Conservation (phyloP, 2,888 invertebrate genomes). For the Melanchra persicariae region DNA sequence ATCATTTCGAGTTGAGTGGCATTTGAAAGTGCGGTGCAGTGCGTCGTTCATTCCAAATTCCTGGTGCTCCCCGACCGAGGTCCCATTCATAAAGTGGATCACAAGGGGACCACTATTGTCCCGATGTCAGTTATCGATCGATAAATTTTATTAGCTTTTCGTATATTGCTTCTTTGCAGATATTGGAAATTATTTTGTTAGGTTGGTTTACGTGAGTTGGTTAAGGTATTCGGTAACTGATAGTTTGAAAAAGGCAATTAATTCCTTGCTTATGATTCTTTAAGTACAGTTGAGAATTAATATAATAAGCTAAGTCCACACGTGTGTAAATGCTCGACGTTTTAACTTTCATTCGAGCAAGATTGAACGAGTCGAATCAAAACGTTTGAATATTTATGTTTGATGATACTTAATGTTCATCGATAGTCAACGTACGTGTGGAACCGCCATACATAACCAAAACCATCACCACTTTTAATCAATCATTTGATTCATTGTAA, state of each 20-base stretch:
- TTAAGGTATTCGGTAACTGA: neutral
- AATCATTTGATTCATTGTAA: no score
- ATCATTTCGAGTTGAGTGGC: conserved; percentile 47
- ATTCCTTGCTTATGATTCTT: neutral
- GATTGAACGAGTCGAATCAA: no score
- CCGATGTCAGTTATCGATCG: conserved; percentile 58
- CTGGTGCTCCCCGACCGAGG: conserved; percentile 30
- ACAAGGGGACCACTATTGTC: conserved; percentile 62
- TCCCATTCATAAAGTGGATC: conserved; percentile 65
- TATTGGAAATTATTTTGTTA: conserved; percentile 36
- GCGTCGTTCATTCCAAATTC: conserved; percentile 59
- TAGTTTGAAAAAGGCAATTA: neutral
- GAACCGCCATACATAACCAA: no score
- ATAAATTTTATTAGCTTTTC: conserved; percentile 61
- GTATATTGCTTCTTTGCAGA: conserved; percentile 33
- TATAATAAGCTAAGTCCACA: no score
- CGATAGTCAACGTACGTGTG: no score
- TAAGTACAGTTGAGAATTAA: neutral
- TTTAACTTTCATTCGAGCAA: no score
- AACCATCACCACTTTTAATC: no score
- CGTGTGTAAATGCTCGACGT: no score
- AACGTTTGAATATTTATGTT: no score
- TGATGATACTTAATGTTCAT: no score
- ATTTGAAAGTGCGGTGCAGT: conserved; percentile 43
- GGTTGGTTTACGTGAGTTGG: conserved; percentile 9